Evolutionary conservation across 2,888 invertebrate species (phyloP).

Genomic region (Epinotia nisella): DNA sequence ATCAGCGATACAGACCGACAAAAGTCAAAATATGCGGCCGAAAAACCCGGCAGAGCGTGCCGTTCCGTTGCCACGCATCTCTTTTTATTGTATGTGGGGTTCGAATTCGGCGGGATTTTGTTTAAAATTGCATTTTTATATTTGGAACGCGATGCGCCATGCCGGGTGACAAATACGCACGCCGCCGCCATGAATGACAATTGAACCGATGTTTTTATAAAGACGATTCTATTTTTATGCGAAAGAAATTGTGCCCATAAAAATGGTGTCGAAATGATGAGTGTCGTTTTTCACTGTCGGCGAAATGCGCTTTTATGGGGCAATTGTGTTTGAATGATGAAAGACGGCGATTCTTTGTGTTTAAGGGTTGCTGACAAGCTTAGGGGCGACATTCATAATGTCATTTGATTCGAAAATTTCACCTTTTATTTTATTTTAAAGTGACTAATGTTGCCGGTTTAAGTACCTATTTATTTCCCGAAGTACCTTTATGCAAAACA

Average conservation of each 20-base stretch:
- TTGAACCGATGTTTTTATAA: slow-evolving; percentile 84
- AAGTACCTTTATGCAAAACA: too few relatives aligned
- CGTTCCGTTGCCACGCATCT: slow-evolving; percentile 69
- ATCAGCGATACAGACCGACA: slow-evolving; percentile 43
- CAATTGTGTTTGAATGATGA: slow-evolving; percentile 74
- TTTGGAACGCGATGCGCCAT: slow-evolving; percentile 81
- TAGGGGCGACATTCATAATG: slow-evolving; percentile 33
- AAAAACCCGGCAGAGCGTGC: slow-evolving; percentile 56
- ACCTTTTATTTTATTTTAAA: slow-evolving; percentile 31
- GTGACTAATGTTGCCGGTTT: slow-evolving; percentile 8
- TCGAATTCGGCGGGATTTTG: slow-evolving; percentile 74
- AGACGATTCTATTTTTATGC: slow-evolving; percentile 82
- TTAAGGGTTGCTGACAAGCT: slow-evolving; percentile 38
- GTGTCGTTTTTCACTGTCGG: slow-evolving; percentile 81
- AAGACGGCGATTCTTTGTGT: slow-evolving; percentile 57
- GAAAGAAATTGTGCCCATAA: slow-evolving; percentile 83
- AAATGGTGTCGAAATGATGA: slow-evolving; percentile 83
- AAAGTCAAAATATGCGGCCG: slow-evolving; percentile 54
- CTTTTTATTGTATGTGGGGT: slow-evolving; percentile 77
- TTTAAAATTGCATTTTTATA: slow-evolving; percentile 85
- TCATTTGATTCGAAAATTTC: slow-evolving; percentile 27
- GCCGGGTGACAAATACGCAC: slow-evolving; percentile 83
- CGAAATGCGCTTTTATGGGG: slow-evolving; percentile 77
- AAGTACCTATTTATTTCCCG: not conserved
- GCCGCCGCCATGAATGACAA: slow-evolving; percentile 84